Conservation (phyloP, 2,113 vertebrate species). For the Rutilus rutilus region DNA sequence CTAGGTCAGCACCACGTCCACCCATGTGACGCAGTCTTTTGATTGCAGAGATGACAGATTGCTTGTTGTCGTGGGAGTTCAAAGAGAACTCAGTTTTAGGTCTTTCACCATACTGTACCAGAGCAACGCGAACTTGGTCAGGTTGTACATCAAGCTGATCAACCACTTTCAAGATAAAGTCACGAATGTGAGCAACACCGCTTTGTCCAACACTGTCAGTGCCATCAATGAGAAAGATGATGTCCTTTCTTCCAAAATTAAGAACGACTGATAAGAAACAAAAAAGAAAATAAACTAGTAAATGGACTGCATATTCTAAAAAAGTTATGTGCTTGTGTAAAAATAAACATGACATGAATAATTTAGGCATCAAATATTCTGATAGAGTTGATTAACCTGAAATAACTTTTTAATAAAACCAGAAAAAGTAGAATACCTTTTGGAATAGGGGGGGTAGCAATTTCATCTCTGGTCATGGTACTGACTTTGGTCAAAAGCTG, state of each 20-base stretch:
- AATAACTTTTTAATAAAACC: constrained; percentile 10
- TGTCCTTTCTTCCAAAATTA: constrained; percentile 83
- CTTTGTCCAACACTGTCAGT: constrained; percentile 73
- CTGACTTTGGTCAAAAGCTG: constrained; percentile 81
- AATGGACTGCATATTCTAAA: not conserved
- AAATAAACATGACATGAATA: not conserved
- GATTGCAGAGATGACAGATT: constrained; percentile 74
- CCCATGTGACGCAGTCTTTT: constrained; percentile 84
- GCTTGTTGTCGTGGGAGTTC: constrained; percentile 81
- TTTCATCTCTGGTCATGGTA: constrained; percentile 73
- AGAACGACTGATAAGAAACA: constrained; percentile 58
- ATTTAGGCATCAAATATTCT: not conserved
- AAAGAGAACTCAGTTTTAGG: constrained; percentile 86
- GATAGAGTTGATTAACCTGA: not conserved
- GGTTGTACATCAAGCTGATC: constrained; percentile 83
- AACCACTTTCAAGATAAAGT: constrained; percentile 86
- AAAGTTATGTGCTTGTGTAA: not conserved
- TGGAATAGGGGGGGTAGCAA: constrained; percentile 5
- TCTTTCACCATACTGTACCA: constrained; percentile 86
- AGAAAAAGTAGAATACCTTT: constrained; percentile 46
- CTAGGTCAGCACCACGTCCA: constrained; percentile 81
- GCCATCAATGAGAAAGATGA: constrained; percentile 94
- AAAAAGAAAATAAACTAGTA: constrained; percentile 30
- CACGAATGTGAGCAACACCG: constrained; percentile 86
- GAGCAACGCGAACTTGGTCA: constrained; percentile 82